These are phyloP conservation scores for Cremastinae sp. DNA, from an alignment of 2,888 invertebrate genomes.

Conservation along the genomic window DNA sequence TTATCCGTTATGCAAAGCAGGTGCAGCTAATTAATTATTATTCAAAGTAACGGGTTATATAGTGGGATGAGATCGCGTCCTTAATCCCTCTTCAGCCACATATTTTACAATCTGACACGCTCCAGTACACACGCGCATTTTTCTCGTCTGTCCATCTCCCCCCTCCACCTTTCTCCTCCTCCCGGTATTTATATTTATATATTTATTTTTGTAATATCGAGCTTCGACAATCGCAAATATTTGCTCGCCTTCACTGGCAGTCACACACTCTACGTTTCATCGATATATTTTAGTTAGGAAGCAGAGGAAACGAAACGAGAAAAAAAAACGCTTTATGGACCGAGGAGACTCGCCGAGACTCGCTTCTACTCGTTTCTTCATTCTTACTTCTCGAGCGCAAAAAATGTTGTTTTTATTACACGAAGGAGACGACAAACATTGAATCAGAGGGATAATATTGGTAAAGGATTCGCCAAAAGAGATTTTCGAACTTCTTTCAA, in stretches of 20 bases:
- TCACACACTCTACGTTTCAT: too few species aligned
- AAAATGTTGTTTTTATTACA: slow-evolving; percentile 29
- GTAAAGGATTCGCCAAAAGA: slow-evolving; percentile 46
- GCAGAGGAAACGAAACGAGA: too few species aligned
- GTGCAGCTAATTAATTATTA: slow-evolving; percentile 75
- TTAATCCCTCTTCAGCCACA: slow-evolving; percentile 47
- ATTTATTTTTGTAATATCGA: too few species aligned
- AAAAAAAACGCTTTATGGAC: too few species aligned
- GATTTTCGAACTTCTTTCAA: slow-evolving; percentile 3
- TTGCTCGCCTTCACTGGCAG: too few species aligned
- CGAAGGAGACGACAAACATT: slow-evolving; percentile 53
- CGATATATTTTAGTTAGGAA: too few species aligned
- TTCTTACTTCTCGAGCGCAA: too few species aligned
- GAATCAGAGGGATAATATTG: slow-evolving; percentile 49
- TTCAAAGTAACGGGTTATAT: slow-evolving; percentile 69
- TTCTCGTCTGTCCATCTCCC: slow-evolving; percentile 4
- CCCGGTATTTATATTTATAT: too few species aligned
- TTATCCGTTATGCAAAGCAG: slow-evolving; percentile 75
- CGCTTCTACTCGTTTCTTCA: too few species aligned
- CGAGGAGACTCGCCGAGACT: too few species aligned
- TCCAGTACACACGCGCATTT: not conserved
- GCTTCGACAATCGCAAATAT: too few species aligned
- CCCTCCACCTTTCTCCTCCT: not conserved
- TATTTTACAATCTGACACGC: slow-evolving; percentile 20
- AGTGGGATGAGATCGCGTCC: slow-evolving; percentile 51